These are phyloP conservation scores for Sipha maydis DNA, from an alignment of 2,888 invertebrate species.

Conservation along the genomic window DNA sequence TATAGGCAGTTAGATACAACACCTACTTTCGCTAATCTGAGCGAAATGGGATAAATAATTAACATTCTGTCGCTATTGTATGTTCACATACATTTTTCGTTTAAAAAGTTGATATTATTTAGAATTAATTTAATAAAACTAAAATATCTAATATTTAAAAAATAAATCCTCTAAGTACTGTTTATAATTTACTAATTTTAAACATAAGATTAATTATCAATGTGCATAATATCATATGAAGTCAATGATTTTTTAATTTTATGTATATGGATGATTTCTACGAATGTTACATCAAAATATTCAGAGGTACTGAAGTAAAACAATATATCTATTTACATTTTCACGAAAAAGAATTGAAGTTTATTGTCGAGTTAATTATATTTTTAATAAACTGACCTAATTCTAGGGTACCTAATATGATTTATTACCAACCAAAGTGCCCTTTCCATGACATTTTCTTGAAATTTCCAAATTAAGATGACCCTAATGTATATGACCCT, in stretches of 20 bases:
- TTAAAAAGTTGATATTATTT: no score
- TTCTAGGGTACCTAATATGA: conserved; percentile 23
- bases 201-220: no score
- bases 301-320: not conserved
- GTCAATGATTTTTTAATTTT: not conserved
- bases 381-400: conserved; percentile 1
- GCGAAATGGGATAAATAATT: no score
- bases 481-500: conserved; percentile 48
- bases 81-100: no score
- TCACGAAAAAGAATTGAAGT: not conserved
- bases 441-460: conserved; percentile 60
- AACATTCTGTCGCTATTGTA: no score
- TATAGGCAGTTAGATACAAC: no score
- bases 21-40: no score
- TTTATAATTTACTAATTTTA: no score
- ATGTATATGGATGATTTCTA: not conserved
- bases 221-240: not conserved
- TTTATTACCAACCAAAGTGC: conserved; percentile 42
- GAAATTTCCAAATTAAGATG: conserved; percentile 36
- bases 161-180: no score
- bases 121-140: no score
- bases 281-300: not conserved
- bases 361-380: not conserved
- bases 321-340: conserved; percentile 9
- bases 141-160: no score